Evolutionary conservation across 2,888 invertebrate genomes (phyloP).

Genomic region (Apodemia hepburni): DNA sequence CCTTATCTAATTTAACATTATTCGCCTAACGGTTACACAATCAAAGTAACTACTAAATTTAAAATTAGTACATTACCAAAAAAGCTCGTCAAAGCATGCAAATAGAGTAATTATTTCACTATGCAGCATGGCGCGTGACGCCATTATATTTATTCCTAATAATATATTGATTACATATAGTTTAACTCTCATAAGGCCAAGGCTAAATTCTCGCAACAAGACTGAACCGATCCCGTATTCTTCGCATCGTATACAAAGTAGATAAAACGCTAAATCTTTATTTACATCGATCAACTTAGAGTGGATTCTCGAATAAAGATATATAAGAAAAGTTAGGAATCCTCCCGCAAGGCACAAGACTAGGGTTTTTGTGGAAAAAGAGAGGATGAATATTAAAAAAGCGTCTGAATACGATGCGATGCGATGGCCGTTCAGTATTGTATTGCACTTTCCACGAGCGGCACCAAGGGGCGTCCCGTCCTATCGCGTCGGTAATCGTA

Average conservation of each 20-base stretch:
- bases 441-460: constrained; percentile 46
- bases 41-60: constrained; percentile 75
- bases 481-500: constrained; percentile 37
- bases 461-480: constrained; percentile 45
- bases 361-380: constrained; percentile 43
- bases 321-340: constrained; percentile 34
- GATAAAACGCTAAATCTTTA: constrained; percentile 11
- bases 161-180: constrained; percentile 74
- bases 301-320: constrained; percentile 21
- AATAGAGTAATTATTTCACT: constrained; percentile 75
- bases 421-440: constrained; percentile 43
- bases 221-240: constrained; percentile 63
- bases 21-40: constrained; percentile 75
- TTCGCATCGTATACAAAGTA: constrained; percentile 55
- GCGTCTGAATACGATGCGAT: constrained; percentile 42
- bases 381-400: constrained; percentile 28
- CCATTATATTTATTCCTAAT: constrained; percentile 54
- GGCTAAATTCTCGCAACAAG: constrained; percentile 80
- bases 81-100: constrained; percentile 80
- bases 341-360: constrained; percentile 70
- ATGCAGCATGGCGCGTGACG: constrained; percentile 68
- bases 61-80: constrained; percentile 79
- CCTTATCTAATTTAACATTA: constrained; percentile 73
- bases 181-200: constrained; percentile 79
- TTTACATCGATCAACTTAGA: constrained; percentile 21